Evolutionary conservation across 2,113 vertebrate genomes (phyloP), one percentile per base, ranked within the genome.

Genomic region (Dicerorhinus sumatrensis): DNA sequence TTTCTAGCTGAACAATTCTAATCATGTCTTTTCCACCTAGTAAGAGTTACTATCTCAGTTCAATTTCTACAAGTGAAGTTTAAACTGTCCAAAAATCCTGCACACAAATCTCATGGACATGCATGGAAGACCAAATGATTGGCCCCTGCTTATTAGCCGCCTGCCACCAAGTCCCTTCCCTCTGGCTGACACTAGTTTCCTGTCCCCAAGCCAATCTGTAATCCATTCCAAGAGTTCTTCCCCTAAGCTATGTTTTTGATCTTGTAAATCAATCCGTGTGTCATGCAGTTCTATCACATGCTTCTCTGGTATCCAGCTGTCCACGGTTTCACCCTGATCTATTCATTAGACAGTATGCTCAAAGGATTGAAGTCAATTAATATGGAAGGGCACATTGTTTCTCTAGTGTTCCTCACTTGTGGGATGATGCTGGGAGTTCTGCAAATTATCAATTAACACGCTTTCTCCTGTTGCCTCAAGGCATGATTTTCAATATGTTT

Each of bases 181-280:
- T 77, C 92, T 92, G 72, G 27, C 91, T 76, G 82, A 93, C 94
- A 97, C 94, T 12, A 2, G 88, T 69, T 97, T 94, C 96, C 88
- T 83, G 96, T 97, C 94, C 91, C 6, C 39, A 90, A 97, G 83
- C 94, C 97, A 97, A 95, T 79, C 76, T 97, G 89, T 97, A 98
- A 98, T 98, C 97, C 96, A 87, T 97, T 96, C 97, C 97, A 98
- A 98, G 94, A 98, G 97, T 97, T 98, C 96, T 98, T 98, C 97
- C 96, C 97, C 39, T 9, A 46, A 96, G 89, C 89, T 98, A 98
- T 98, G 97, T 98, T 98, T 99, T 98, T 98, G 84, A 94, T 98
- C 85, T 62, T 97, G 97, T 97, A 98, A 94, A 98, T 89, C 97
- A 94, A 97, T 56, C 95, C 70, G 17, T 84, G 84, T 94, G 93